Conservation (phyloP, 2,888 invertebrate genomes). For the Melangyna quadrimaculata region DNA sequence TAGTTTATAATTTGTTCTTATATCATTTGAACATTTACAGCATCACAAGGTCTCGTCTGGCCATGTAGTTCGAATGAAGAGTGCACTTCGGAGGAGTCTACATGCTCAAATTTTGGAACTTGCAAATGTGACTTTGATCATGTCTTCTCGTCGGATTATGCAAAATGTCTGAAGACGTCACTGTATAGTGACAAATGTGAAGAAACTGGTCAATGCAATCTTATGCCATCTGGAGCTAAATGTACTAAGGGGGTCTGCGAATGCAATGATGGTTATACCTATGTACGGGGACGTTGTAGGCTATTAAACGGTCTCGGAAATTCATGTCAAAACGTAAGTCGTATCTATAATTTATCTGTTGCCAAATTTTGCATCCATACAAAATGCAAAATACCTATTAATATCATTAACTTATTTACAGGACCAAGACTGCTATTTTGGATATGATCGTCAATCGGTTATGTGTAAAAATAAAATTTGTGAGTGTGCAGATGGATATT, state of each 20-base stretch:
- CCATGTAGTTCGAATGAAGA: slow-evolving; percentile 78
- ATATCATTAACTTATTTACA: no score
- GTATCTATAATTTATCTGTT: no score
- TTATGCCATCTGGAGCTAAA: slow-evolving; percentile 81
- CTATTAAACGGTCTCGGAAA: slow-evolving; percentile 78
- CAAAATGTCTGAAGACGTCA: slow-evolving; percentile 79
- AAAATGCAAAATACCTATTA: no score
- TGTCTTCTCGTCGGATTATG: slow-evolving; percentile 77
- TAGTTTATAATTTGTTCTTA: background rate
- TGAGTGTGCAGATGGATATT: slow-evolving; percentile 80
- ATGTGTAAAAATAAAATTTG: slow-evolving; percentile 78
- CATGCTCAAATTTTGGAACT: slow-evolving; percentile 75
- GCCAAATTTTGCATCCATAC: no score
- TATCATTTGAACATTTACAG: slow-evolving; percentile 42
- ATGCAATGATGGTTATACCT: slow-evolving; percentile 80
- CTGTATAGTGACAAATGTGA: slow-evolving; percentile 79
- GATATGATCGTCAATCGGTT: slow-evolving; percentile 80
- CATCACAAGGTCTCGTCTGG: slow-evolving; percentile 76
- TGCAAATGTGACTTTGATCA: slow-evolving; percentile 78
- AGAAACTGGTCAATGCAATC: slow-evolving; percentile 80
- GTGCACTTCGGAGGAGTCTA: slow-evolving; percentile 77
- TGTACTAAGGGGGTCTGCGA: slow-evolving; percentile 80
- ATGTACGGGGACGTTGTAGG: slow-evolving; percentile 79
- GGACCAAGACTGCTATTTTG: slow-evolving; percentile 80
- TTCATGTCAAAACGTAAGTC: slow-evolving; percentile 77